Evolutionary conservation across 1,140 invertebrate species (phyloP).

Genomic region (Pinna nobilis): DNA sequence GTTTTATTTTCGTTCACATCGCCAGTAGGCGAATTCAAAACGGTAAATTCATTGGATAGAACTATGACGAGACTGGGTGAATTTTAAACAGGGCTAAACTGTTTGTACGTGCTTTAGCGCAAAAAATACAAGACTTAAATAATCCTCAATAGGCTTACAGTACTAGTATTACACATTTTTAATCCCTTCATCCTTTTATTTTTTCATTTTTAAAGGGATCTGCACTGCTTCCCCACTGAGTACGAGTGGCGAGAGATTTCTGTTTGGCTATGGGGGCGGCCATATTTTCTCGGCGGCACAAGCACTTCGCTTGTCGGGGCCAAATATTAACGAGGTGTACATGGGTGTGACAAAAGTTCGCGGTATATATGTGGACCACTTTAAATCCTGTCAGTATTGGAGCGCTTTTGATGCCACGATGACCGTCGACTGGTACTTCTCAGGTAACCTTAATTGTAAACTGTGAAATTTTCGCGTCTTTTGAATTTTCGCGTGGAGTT

Average conservation of each 20-base stretch:
- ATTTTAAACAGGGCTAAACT: too few species aligned
- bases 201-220: slow-evolving; percentile 15
- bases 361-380: slow-evolving; percentile 48
- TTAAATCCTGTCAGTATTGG: slow-evolving; percentile 56
- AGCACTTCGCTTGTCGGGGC: slow-evolving; percentile 40
- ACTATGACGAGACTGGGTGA: too few species aligned
- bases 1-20: too few species aligned
- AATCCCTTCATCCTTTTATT: not conserved
- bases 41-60: too few species aligned
- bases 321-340: slow-evolving; percentile 38
- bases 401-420: slow-evolving; percentile 44
- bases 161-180: too few species aligned
- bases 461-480: too few species aligned
- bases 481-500: too few species aligned
- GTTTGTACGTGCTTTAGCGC: too few species aligned
- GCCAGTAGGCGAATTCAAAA: too few species aligned
- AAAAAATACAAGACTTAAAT: too few species aligned
- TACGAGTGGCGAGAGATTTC: slow-evolving; percentile 31
- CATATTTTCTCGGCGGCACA: slow-evolving; percentile 49
- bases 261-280: slow-evolving; percentile 34
- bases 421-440: slow-evolving; percentile 54
- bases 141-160: too few species aligned
- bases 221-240: slow-evolving; percentile 24
- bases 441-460: slow-evolving; percentile 40
- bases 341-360: slow-evolving; percentile 35